phyloP scores from a whole-genome alignment of 1,140 invertebrate genomes.

The Drosophila varians region DNA sequence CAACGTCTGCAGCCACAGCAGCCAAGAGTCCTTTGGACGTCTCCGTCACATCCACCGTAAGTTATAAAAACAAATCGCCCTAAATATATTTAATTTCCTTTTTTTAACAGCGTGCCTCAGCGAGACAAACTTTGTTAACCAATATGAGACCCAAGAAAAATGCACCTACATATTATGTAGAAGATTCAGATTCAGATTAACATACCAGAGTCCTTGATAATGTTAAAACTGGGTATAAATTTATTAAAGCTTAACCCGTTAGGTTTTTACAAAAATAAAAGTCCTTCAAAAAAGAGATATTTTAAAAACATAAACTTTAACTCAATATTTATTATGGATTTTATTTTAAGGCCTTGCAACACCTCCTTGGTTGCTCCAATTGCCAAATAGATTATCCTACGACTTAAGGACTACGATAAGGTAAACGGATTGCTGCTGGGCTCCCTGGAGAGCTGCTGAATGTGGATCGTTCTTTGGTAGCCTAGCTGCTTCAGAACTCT shows the following conservation, averaged over 20 bases:
- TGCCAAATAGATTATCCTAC: constrained; percentile 49
- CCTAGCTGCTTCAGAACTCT: constrained; percentile 57
- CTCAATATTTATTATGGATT: constrained; percentile 21
- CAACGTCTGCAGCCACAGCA: constrained; percentile 3
- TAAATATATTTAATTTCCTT: not conserved
- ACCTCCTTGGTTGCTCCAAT: constrained; percentile 8
- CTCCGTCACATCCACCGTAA: constrained; percentile 38
- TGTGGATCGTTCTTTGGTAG: constrained; percentile 67
- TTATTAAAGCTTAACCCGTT: not conserved
- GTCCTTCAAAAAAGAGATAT: not conserved
- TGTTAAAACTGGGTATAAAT: not conserved
- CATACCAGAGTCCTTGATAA: not conserved
- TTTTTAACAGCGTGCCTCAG: constrained; percentile 22
- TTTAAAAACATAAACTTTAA: not conserved
- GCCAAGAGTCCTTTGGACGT: constrained; percentile 39
- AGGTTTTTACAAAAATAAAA: not conserved
- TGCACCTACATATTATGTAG: not conserved
- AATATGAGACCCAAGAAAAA: not conserved
- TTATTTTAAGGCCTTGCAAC: not conserved
- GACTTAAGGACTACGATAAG: constrained; percentile 53
- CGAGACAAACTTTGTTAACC: not conserved
- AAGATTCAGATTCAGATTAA: constrained; percentile 47
- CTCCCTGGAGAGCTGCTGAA: constrained; percentile 15
- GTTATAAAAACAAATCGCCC: not conserved
- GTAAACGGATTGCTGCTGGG: constrained; percentile 43